Conservation (phyloP, 1,140 invertebrate species). For the Drosophila pruinosa region DNA sequence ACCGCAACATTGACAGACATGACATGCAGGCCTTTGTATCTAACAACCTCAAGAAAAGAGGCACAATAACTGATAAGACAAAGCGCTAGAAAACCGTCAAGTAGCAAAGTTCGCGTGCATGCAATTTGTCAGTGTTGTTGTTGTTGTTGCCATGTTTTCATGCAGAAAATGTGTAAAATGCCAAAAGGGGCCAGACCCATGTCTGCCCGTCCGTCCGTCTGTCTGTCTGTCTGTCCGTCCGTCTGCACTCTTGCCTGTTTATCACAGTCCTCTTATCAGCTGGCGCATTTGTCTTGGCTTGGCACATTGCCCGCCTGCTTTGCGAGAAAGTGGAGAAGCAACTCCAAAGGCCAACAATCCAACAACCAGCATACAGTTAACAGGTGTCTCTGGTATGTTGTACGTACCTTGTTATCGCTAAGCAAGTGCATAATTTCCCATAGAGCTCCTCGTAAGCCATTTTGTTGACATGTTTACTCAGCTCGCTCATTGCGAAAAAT, state of each 20-base stretch:
- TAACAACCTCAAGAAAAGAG: conserved; percentile 7
- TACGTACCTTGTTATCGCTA: background rate
- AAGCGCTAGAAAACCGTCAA: conserved; percentile 12
- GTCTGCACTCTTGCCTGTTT: too few species aligned
- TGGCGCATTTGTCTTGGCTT: conserved; percentile 32
- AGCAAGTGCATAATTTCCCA: conserved; percentile 15
- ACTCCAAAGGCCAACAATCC: background rate
- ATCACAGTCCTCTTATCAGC: conserved; percentile 39
- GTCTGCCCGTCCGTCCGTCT: too few species aligned
- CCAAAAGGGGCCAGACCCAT: conserved; percentile 10
- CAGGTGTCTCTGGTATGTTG: background rate
- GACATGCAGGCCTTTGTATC: conserved; percentile 30
- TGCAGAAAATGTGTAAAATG: conserved; percentile 39
- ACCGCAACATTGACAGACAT: conserved; percentile 28
- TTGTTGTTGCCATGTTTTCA: conserved; percentile 38
- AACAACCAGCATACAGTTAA: background rate
- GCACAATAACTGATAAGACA: conserved; percentile 38
- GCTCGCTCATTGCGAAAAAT: conserved; percentile 18
- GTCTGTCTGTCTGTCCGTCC: too few species aligned
- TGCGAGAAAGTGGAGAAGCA: conserved; percentile 20
- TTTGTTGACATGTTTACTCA: conserved; percentile 37
- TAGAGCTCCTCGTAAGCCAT: conserved; percentile 25
- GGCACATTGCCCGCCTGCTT: conserved; percentile 28
- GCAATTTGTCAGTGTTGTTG: conserved; percentile 25
- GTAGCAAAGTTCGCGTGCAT: conserved; percentile 45